Conservation (phyloP, 2,888 invertebrate genomes). For the Entomobrya multifasciata region DNA sequence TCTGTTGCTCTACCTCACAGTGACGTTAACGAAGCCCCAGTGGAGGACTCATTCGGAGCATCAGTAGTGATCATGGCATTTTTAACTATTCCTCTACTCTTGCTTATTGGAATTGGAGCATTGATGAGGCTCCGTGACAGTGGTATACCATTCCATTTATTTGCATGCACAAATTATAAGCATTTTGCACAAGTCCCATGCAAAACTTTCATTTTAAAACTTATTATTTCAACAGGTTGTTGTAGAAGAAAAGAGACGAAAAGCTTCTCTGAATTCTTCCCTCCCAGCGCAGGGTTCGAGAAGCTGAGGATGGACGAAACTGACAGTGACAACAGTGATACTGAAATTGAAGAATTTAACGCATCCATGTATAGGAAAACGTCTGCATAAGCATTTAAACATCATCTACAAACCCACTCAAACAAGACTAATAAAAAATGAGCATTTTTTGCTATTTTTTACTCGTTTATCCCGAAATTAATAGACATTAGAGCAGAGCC, state of each 20-base stretch:
- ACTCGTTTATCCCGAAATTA: neutral
- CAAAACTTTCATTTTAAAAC: neutral
- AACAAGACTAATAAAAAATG: constrained; percentile 28
- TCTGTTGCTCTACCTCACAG: constrained; percentile 32
- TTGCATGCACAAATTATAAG: too few relatives aligned
- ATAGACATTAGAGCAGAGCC: too few relatives aligned
- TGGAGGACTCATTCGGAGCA: constrained; percentile 74
- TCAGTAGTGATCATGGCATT: constrained; percentile 80
- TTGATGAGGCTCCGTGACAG: constrained; percentile 75
- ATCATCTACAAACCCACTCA: neutral
- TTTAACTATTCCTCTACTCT: constrained; percentile 78
- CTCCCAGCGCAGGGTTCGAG: constrained; percentile 79
- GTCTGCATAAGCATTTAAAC: constrained; percentile 43
- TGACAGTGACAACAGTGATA: constrained; percentile 78
- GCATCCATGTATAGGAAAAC: constrained; percentile 78
- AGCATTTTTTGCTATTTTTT: neutral
- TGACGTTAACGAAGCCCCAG: constrained; percentile 30
- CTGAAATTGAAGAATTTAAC: constrained; percentile 79
- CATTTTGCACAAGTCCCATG: too few relatives aligned
- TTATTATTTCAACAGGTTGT: constrained; percentile 72
- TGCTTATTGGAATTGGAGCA: constrained; percentile 77
- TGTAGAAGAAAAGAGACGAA: constrained; percentile 77
- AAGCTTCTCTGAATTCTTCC: constrained; percentile 79
- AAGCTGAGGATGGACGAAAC: constrained; percentile 79
- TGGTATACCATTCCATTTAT: constrained; percentile 61